Base-by-base conservation (phyloP, 1,140 invertebrate genomes). In the Tyrophagus putrescentiae region DNA sequence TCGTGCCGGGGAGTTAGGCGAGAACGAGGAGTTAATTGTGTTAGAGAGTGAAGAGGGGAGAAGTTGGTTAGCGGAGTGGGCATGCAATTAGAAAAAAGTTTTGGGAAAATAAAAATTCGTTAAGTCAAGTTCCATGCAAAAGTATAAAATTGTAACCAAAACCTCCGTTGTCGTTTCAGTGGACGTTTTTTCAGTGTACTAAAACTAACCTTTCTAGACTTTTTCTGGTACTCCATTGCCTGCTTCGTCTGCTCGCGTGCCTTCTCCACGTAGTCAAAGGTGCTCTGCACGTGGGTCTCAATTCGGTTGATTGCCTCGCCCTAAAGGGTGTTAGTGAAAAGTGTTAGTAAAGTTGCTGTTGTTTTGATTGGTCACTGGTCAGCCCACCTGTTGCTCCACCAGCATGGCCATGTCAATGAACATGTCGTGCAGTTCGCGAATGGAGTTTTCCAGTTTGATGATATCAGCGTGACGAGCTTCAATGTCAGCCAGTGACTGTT, bases 301-400 rank as follows among this genome's bases (percentile, higher is more conserved):
- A 98, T 98, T 77, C 93, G 84, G 82, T 98, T 93, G 75, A 98
- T 97, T 93, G 98, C 96, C 79, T 98, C 94, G 68, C 94, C 94
- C 90, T 79, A 18, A 41, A 57, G 5, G 9, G 25, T 41, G 28
- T 28, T 9, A 54, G 53, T 11, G 4, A 42, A 59, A 28, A 9
- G 21, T 9, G 53, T 56, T 2, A 25, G n/a, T 53, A 28, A 36
- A 63, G 39, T 57, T 56, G 16, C n/a, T 13, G n/a, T 39, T n/a
- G n/a, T 39, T 39, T 39, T 39, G 36, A 13, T 18, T 13, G 3
- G 21, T n/a, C 28, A 57, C 39, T 11, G 28, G 21, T 41, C 13
- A 50, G 39, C 67, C 74, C 80, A 88, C 87, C 84, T 95, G 90
- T 79, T 85, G 92, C 75, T 94, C 89, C 64, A 95, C 89, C 66